A percentile compares a stretch with the other conserved stretches of the same genome.
Evolutionary conservation across 2,113 vertebrate species (phyloP).

Genomic region (Vombatus ursinus): DNA sequence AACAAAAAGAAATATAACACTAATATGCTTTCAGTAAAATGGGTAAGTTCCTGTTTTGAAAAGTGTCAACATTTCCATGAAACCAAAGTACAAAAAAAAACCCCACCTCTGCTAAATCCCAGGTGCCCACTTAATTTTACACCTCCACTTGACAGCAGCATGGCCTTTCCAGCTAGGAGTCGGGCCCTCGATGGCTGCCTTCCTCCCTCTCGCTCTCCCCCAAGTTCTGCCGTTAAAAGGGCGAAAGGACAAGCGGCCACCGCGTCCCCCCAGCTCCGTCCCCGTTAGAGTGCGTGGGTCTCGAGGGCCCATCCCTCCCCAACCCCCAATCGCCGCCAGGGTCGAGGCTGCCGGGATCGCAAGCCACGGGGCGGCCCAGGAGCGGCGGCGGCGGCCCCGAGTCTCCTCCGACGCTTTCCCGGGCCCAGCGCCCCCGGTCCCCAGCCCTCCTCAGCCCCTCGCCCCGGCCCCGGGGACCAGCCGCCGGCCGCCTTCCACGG

Average conservation of each 20-base stretch:
- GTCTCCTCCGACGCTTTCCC: not conserved
- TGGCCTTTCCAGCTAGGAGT: not conserved
- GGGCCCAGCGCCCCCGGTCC: constrained; percentile 25
- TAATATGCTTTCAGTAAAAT: not conserved
- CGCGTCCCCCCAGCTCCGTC: not conserved
- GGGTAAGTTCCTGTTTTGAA: not conserved
- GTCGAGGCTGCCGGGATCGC: not conserved
- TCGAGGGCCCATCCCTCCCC: not conserved
- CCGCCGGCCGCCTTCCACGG: not conserved
- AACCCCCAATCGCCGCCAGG: not conserved
- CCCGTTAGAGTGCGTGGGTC: not conserved
- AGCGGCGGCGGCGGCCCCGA: not conserved
- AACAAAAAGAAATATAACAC: not conserved
- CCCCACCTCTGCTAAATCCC: not conserved
- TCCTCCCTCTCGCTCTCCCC: not conserved
- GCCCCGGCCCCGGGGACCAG: not conserved
- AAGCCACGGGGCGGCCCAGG: not conserved
- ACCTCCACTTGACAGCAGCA: not conserved
- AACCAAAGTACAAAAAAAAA: not conserved
- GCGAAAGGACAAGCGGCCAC: not conserved
- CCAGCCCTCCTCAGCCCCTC: not conserved
- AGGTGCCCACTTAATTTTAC: not conserved
- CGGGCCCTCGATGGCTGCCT: not conserved
- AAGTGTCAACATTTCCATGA: not conserved
- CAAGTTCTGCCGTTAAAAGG: not conserved